Base-by-base conservation (phyloP, 2,113 vertebrate species). In the Gymnocephalus cernua region DNA sequence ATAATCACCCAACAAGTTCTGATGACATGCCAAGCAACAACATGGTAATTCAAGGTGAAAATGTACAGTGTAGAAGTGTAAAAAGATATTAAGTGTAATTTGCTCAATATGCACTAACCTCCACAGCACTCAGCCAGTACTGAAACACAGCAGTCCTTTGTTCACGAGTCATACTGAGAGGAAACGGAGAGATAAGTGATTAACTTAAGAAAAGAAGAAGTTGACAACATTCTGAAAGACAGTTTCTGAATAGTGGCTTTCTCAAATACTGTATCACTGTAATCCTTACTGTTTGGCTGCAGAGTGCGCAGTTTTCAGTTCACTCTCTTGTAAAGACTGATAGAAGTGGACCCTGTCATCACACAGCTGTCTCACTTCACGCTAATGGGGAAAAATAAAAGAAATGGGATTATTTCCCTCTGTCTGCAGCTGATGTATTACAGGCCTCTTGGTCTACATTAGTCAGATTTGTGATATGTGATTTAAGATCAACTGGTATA, bases 91-190 rank as follows among this genome's bases (percentile, higher is more conserved):
- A 2, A 57, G 18, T 48, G 3, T 70, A 66, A 51, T n/a, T 0
- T 25, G 2, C 21, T 44, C 0, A 45, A 79, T 58, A 27, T 4
- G 3, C 32, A 63, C 91, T 82, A 23, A 97, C 96, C 96, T 97
- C 95, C 70, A 95, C 94, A 4, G 90, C 83, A 82, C 91, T 96
- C 18, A 96, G 88, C 97, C 97, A 97, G 74, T 95, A 94, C 35
- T 95, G 94, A 77, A 95, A 94, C 38, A 94, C 61, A 51, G 91
- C 86, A 29, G 89, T 93, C 65, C 94, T 92, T 80, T 95, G 93
- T n/a, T 95, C 94, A 64, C 12, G 71, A 6, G 86, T 83, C 75
- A 91, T 88, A 59, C 95, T 96, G 69, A 27, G n/a, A 69, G 7
- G 57, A 66, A 80, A 72, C 10, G 32, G 44, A 48, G 12, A 38